phyloP scores from a whole-genome alignment of 64 coral and sea anemone genomes.

The Montipora efflorescens region DNA sequence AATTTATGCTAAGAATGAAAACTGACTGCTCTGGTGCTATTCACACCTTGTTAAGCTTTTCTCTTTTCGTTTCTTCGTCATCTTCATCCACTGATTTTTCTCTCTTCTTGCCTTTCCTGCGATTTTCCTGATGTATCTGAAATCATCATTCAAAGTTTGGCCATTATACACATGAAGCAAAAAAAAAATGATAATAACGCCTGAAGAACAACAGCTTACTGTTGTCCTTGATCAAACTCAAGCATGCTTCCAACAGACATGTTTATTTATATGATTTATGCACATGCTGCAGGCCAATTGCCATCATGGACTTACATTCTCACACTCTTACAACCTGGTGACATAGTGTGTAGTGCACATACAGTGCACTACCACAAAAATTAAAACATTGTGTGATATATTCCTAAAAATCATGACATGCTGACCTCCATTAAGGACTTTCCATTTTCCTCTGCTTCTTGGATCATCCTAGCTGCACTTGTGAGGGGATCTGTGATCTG shows the following conservation, averaged over 20 bases:
- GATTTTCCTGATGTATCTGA: conserved; percentile 90
- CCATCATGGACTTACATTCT: too few relatives aligned
- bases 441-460: conserved; percentile 84
- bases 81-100: conserved; percentile 82
- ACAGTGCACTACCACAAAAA: too few relatives aligned
- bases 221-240: too few relatives aligned
- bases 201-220: not conserved
- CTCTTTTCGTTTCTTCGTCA: conserved; percentile 75
- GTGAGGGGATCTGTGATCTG: conserved; percentile 61
- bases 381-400: not conserved
- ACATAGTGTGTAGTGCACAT: too few relatives aligned
- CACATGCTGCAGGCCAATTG: too few relatives aligned
- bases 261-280: too few relatives aligned
- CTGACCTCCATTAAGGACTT: conserved; percentile 80
- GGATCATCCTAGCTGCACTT: conserved; percentile 60
- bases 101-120: conserved; percentile 82
- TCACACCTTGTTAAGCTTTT: conserved; percentile 82
- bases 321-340: too few relatives aligned
- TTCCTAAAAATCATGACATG: not conserved
- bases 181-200: not conserved
- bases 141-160: not conserved
- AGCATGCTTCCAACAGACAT: too few relatives aligned
- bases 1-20: not conserved
- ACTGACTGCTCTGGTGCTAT: not conserved
- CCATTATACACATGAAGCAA: not conserved